phyloP scores from a whole-genome alignment of 2,888 invertebrate species.

The Apodemia duryi region DNA sequence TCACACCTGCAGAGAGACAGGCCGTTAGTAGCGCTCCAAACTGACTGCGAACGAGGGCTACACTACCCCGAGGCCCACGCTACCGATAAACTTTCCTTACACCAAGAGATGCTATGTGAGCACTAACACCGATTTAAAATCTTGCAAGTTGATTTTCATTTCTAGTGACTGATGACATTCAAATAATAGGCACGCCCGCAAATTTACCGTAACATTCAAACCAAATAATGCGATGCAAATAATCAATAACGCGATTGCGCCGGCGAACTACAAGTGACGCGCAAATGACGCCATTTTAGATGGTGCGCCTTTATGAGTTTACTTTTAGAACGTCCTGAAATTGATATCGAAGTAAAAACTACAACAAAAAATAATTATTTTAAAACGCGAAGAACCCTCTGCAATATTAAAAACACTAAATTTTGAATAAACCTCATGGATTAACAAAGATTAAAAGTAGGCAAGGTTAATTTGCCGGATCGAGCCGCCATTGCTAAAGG shows the following conservation, averaged over 20 bases:
- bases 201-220: constrained; percentile 48
- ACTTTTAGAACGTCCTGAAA: constrained; percentile 52
- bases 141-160: constrained; percentile 57
- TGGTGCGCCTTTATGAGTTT: constrained; percentile 67
- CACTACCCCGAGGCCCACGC: constrained; percentile 22
- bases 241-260: constrained; percentile 63
- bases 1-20: constrained; percentile 80
- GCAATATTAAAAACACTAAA: constrained; percentile 58
- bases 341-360: constrained; percentile 68
- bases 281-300: constrained; percentile 76
- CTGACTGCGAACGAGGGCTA: constrained; percentile 48
- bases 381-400: constrained; percentile 56
- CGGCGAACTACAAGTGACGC: constrained; percentile 67
- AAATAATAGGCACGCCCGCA: constrained; percentile 37
- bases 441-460: constrained; percentile 62
- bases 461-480: constrained; percentile 58
- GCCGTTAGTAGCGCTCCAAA: constrained; percentile 76
- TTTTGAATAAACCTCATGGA: constrained; percentile 68
- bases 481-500: constrained; percentile 72
- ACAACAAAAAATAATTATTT: constrained; percentile 52
- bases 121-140: constrained; percentile 72
- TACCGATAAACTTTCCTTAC: constrained; percentile 1
- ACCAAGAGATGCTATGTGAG: constrained; percentile 32
- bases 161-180: constrained; percentile 30
- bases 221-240: constrained; percentile 40